These are phyloP conservation scores for Alligator mississippiensis DNA, from an alignment of 2,113 vertebrate species.

Conservation along the genomic window DNA sequence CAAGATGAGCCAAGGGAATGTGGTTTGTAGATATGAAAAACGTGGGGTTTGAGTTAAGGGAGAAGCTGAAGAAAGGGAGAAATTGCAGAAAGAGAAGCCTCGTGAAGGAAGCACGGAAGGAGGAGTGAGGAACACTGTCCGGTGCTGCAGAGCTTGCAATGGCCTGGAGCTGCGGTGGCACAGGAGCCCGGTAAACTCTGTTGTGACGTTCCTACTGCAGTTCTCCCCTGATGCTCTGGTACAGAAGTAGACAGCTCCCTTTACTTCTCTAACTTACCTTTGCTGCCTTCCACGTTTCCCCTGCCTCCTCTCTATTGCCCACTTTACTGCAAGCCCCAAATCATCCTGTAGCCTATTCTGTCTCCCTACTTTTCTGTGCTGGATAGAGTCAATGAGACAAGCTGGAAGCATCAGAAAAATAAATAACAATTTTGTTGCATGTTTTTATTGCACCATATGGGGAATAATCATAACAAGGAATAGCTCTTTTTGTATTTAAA, in stretches of 20 bases:
- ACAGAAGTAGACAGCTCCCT: not conserved
- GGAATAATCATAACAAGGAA: not conserved
- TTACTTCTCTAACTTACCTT: not conserved
- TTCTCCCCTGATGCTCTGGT: not conserved
- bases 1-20: not conserved
- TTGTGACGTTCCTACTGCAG: not conserved
- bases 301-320: not conserved
- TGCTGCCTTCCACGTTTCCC: rapidly evolving
- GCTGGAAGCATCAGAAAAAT: not conserved
- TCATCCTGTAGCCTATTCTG: rapidly evolving
- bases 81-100: not conserved
- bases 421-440: not conserved
- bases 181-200: not conserved
- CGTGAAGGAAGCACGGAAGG: not conserved
- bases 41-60: not conserved
- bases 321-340: not conserved
- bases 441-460: not conserved
- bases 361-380: not conserved
- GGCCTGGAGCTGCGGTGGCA: not conserved
- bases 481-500: not conserved
- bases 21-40: not conserved
- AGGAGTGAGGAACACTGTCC: not conserved
- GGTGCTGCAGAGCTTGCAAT: not conserved
- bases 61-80: not conserved
- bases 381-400: not conserved